Base-by-base conservation (phyloP, 2,113 vertebrate species). In the Triplophysa rosa region DNA sequence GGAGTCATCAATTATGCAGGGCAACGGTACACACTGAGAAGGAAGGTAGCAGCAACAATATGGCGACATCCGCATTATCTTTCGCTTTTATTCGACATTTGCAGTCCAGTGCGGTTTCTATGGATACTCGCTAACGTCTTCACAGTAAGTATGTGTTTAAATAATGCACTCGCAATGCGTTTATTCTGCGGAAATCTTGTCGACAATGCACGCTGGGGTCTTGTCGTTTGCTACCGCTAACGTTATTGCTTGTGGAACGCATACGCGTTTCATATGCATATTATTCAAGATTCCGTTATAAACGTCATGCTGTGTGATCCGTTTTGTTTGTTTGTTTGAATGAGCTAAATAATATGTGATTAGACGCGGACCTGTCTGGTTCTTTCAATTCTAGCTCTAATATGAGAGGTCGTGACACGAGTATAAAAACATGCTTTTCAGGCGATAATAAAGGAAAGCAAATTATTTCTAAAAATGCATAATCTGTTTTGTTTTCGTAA, bases 11-110 rank as follows among this genome's bases (percentile, higher is more conserved):
- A 91, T 93, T 91, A 93, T 94, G 93, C 93, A 93, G 89, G 87
- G 86, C 80, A 89, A 80, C 90, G 78, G 90, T 90, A 88, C 91
- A 91, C 86, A 78, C 88, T 92, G 91, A 90, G 89, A 89, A 89
- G 88, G 87, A 81, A 88, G 89, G 89, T 78, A 89, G 87, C 90
- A 87, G 93, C 93, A 91, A 89, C 94, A 96, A 95, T 94, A 96
- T 96, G 95, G 95, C 95, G 95, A 94, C 92, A 93, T 91, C 91
- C 92, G 93, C 94, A 94, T 93, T 95, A 93, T 92, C 94, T 94
- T 91, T 90, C 78, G 89, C 86, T 89, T 87, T 91, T 88, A 89
- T 88, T 87, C 91, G 89, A 91, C 91, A 92, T 90, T 93, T 93
- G 93, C 94, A 94, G 92, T 92, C 91, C 92, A 86, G 89, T 89